Conservation (phyloP, 2,888 invertebrate species). For the Agrochola lychnidis region DNA sequence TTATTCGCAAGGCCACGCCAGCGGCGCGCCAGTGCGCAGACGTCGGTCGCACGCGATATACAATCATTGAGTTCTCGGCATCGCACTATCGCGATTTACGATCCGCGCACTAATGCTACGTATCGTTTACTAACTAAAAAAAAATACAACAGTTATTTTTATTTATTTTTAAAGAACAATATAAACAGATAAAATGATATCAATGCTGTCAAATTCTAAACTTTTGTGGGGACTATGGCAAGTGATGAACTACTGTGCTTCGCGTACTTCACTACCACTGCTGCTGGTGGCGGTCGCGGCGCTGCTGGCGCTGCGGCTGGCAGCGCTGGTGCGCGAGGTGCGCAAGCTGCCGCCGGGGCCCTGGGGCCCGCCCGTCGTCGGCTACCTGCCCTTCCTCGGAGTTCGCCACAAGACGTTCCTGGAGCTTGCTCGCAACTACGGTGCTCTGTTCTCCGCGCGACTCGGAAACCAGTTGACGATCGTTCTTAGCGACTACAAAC, state of each 20-base stretch:
- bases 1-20: conserved; percentile 90
- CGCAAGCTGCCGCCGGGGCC: conserved; percentile 95
- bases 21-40: conserved; percentile 88
- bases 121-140: conserved; percentile 73
- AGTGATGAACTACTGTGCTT: conserved; percentile 85
- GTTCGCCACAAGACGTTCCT: conserved; percentile 95
- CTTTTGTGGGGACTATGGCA: conserved; percentile 90
- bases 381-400: conserved; percentile 95
- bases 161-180: conserved; percentile 66
- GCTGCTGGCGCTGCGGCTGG: conserved; percentile 87
- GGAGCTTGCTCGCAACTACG: conserved; percentile 94
- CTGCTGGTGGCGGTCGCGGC: conserved; percentile 87
- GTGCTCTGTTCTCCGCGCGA: conserved; percentile 94
- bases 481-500: conserved; percentile 96
- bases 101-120: conserved; percentile 84
- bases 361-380: conserved; percentile 96
- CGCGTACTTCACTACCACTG: conserved; percentile 82
- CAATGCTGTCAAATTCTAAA: conserved; percentile 86
- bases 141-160: conserved; percentile 60
- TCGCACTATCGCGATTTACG: conserved; percentile 81
- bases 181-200: conserved; percentile 79
- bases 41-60: conserved; percentile 87
- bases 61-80: conserved; percentile 79
- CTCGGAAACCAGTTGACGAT: conserved; percentile 96
- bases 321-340: conserved; percentile 84